Evolutionary conservation across 2,113 vertebrate species (phyloP).

Genomic region (Elephas maximus): DNA sequence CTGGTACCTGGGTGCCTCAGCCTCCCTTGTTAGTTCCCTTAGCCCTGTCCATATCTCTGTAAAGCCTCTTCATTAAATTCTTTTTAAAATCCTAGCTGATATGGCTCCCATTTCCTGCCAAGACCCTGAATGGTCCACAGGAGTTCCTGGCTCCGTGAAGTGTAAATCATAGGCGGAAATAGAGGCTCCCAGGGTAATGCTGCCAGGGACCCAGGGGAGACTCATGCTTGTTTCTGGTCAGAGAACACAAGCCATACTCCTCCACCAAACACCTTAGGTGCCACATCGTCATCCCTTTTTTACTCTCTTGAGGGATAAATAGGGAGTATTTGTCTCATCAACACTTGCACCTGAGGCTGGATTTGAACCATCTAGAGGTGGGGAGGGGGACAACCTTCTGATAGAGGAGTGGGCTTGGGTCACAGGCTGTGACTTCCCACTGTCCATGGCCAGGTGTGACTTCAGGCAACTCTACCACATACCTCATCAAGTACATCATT

Average conservation of each 20-base stretch:
- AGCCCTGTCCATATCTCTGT: not conserved
- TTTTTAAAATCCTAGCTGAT: not conserved
- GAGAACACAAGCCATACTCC: no score
- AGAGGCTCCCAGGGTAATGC: not conserved
- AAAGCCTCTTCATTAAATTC: not conserved
- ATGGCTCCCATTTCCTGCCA: not conserved
- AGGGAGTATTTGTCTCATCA: not conserved
- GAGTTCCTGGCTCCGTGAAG: not conserved
- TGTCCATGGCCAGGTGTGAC: not conserved
- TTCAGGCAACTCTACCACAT: not conserved
- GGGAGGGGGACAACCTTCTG: not conserved
- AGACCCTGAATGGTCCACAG: not conserved
- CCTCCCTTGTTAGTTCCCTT: not conserved
- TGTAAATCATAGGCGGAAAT: not conserved
- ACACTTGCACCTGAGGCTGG: not conserved
- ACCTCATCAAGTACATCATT: not conserved
- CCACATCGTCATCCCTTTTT: not conserved
- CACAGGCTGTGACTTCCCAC: not conserved
- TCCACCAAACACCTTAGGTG: not conserved
- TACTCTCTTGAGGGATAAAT: not conserved
- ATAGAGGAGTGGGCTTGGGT: not conserved
- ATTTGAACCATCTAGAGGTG: not conserved
- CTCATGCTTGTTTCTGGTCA: rapidly evolving
- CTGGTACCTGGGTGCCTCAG: rapidly evolving
- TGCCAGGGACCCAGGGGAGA: not conserved